Conservation (phyloP, 2,888 invertebrate genomes). For the Leptinotarsa juncta region DNA sequence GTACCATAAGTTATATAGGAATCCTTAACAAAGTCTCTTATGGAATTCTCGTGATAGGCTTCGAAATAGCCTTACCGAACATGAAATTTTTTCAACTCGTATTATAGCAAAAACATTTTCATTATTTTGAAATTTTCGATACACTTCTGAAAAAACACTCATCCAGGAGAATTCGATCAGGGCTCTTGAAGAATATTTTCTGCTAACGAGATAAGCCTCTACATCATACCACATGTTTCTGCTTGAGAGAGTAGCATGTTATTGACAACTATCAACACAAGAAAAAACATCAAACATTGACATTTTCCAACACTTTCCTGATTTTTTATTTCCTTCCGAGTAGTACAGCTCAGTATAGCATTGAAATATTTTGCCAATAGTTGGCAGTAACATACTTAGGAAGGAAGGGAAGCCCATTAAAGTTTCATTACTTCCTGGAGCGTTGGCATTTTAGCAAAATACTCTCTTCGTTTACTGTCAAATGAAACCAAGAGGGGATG, state of each 20-base stretch:
- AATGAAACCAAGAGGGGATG: no score
- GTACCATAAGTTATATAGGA: not conserved
- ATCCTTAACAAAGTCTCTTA: not conserved
- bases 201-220: not conserved
- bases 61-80: not conserved
- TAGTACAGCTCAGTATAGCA: no score
- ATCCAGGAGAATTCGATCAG: not conserved
- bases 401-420: no score
- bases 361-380: no score
- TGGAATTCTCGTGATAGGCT: not conserved
- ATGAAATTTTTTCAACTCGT: not conserved
- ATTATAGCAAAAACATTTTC: not conserved
- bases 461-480: no score
- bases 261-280: not conserved
- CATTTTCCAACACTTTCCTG: no score
- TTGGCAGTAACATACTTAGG: no score
- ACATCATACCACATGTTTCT: not conserved
- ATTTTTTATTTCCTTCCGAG: no score
- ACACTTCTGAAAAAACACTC: not conserved
- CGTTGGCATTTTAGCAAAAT: no score
- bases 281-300: no score
- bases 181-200: not conserved
- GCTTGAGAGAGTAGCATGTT: not conserved
- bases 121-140: not conserved
- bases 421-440: no score